phyloP scores from a whole-genome alignment of 2,113 vertebrate species.

The Percopsis transmontana region DNA sequence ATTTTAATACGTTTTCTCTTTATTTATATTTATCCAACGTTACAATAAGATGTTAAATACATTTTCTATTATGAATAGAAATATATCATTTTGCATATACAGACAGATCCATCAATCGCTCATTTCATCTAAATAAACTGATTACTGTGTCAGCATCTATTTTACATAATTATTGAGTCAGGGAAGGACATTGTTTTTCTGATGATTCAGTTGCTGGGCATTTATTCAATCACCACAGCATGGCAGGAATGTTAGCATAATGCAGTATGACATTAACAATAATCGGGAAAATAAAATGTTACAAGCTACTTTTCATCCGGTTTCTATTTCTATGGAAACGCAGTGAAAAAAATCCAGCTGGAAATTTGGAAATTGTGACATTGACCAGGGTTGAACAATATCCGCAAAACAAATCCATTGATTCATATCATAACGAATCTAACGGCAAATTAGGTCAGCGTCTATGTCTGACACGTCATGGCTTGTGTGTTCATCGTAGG shows the following conservation, averaged over 20 bases:
- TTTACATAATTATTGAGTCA: conserved; percentile 26
- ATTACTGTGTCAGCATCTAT: conserved; percentile 1
- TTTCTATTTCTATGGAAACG: no score
- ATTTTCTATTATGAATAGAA: not conserved
- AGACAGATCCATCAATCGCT: conserved; percentile 4
- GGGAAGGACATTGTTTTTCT: not conserved
- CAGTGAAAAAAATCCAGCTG: not conserved
- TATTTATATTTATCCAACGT: not conserved
- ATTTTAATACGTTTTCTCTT: not conserved
- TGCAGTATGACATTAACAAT: not conserved
- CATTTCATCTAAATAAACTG: conserved; percentile 9
- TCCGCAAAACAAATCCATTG: conserved; percentile 12
- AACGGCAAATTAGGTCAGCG: conserved; percentile 30
- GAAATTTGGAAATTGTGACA: conserved; percentile 15
- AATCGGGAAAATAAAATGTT: conserved; percentile 6
- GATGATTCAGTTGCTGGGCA: conserved; percentile 6
- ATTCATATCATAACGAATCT: conserved; percentile 6
- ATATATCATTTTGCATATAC: conserved; percentile 3
- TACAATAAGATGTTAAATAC: not conserved
- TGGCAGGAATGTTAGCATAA: not conserved
- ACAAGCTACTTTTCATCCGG: no score
- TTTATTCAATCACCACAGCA: not conserved
- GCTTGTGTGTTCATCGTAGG: conserved; percentile 40
- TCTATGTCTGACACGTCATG: conserved; percentile 43
- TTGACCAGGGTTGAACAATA: not conserved